phyloP scores from a whole-genome alignment of 2,888 invertebrate species.

The Taenaris catops region DNA sequence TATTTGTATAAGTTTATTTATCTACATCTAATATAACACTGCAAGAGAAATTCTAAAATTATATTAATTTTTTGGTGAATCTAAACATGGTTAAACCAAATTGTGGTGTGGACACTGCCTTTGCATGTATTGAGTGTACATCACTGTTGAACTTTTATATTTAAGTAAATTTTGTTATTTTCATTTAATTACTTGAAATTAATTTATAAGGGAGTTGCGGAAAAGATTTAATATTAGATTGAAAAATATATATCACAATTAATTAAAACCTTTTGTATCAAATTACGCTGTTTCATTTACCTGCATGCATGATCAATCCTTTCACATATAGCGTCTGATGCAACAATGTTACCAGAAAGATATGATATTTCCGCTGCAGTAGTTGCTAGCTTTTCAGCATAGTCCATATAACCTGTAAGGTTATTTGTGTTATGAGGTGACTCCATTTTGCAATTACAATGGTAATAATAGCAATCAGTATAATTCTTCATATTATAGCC shows the following conservation, averaged over 20 bases:
- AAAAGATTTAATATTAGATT: constrained; percentile 18
- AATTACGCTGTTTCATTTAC: constrained; percentile 32
- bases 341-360: constrained; percentile 71
- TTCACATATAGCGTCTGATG: constrained; percentile 76
- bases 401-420: constrained; percentile 74
- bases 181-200: constrained; percentile 11
- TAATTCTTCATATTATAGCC: too few relatives aligned
- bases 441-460: too few relatives aligned
- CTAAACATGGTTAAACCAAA: too few relatives aligned
- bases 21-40: too few relatives aligned
- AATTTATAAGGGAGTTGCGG: constrained; percentile 17
- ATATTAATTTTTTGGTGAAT: too few relatives aligned
- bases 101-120: too few relatives aligned
- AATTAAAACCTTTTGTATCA: constrained; percentile 28
- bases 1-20: too few relatives aligned
- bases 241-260: constrained; percentile 26
- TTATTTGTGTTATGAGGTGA: too few relatives aligned
- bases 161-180: constrained; percentile 17
- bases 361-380: constrained; percentile 76
- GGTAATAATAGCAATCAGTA: too few relatives aligned
- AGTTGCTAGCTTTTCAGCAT: constrained; percentile 76
- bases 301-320: constrained; percentile 69
- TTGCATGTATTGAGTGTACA: too few relatives aligned
- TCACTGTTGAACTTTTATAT: constrained; percentile 5
- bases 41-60: too few relatives aligned